Percentiles rank a stretch among this genome's conserved stretches.
Evolutionary conservation across 2,888 invertebrate species (phyloP).

Genomic region (Hylaea fasciaria): DNA sequence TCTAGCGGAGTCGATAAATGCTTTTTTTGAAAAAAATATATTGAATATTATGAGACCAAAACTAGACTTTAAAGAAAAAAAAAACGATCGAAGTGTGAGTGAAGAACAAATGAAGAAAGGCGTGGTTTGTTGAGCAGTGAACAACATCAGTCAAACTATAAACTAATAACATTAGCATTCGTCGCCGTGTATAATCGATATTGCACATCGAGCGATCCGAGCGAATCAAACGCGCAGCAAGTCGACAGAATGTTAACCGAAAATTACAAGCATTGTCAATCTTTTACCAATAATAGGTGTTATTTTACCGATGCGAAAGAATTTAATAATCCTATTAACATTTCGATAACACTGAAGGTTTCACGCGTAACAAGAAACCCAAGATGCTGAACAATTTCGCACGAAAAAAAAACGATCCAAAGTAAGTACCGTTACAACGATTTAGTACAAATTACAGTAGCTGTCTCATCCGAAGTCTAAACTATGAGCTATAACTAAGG

Average conservation of each 20-base stretch:
- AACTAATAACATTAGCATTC: slow-evolving; percentile 36
- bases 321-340: slow-evolving; percentile 1
- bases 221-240: slow-evolving; percentile 38
- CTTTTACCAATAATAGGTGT: slow-evolving; percentile 18
- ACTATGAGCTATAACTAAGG: slow-evolving; percentile 69
- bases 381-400: slow-evolving; percentile 20
- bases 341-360: slow-evolving; percentile 7
- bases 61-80: slow-evolving; percentile 36
- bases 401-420: slow-evolving; percentile 16
- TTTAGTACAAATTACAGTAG: slow-evolving; percentile 39
- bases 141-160: slow-evolving; percentile 56
- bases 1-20: slow-evolving; percentile 70
- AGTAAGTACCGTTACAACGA: slow-evolving; percentile 37
- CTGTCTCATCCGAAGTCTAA: slow-evolving; percentile 60
- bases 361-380: slow-evolving; percentile 17
- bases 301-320: slow-evolving; percentile 1
- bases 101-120: slow-evolving; percentile 50
- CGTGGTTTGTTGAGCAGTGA: slow-evolving; percentile 64
- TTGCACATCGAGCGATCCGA: slow-evolving; percentile 33
- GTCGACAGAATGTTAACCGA: slow-evolving; percentile 19
- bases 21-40: slow-evolving; percentile 58
- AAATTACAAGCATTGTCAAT: slow-evolving; percentile 17
- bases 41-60: slow-evolving; percentile 13
- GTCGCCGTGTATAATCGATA: neutral
- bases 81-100: slow-evolving; percentile 48